phyloP scores from a whole-genome alignment of 2,113 vertebrate species.

The Choloepus hoffmanni region DNA sequence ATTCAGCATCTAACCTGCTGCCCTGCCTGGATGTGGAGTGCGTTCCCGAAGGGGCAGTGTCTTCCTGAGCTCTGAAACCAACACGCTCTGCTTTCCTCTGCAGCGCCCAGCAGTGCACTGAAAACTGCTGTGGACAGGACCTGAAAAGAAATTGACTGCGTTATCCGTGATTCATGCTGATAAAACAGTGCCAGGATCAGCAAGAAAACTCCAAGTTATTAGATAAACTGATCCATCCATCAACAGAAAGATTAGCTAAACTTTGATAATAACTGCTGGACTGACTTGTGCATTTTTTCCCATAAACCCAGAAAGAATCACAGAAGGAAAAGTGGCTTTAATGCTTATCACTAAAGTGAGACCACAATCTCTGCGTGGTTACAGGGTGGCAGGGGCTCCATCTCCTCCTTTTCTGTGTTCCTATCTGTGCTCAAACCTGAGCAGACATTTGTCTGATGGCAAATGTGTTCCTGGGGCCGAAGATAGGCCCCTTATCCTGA shows the following conservation, averaged over 20 bases:
- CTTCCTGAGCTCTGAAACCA: neutral
- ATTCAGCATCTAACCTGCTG: neutral
- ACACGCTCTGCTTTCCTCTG: neutral
- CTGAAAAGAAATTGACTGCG: neutral
- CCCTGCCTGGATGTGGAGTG: neutral
- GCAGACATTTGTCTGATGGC: too few species aligned
- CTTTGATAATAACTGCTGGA: neutral
- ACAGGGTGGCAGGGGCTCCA: neutral
- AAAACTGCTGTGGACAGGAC: neutral
- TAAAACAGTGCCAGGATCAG: neutral
- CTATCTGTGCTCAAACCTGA: neutral
- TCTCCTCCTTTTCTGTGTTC: rapidly evolving
- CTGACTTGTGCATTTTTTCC: neutral
- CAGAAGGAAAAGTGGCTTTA: neutral
- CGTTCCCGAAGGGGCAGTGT: neutral
- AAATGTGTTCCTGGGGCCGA: rapidly evolving
- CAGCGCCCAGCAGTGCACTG: rapidly evolving
- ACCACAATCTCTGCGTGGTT: neutral
- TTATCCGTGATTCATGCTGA: neutral
- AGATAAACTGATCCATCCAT: neutral
- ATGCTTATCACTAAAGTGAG: neutral
- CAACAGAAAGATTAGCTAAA: neutral
- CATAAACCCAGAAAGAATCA: neutral
- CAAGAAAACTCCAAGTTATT: conserved; percentile 12
- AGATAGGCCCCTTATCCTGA: rapidly evolving